phyloP scores from a whole-genome alignment of 2,797 vertebrate genomes.

The Alca torda region DNA sequence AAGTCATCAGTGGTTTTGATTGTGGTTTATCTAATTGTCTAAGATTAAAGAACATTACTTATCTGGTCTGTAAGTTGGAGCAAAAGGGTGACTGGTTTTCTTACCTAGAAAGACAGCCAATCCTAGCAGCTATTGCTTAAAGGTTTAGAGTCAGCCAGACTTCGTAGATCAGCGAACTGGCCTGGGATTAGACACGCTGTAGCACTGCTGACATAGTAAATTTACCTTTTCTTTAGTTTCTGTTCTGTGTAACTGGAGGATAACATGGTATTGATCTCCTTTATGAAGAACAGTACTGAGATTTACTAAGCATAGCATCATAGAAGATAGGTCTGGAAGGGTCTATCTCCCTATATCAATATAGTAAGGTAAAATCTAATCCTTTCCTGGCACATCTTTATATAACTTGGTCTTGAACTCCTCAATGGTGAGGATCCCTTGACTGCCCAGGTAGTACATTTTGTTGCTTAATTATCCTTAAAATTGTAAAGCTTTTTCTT shows the following conservation, averaged over 20 bases:
- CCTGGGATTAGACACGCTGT: neutral
- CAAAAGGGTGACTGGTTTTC: neutral
- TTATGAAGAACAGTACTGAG: neutral
- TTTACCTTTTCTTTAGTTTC: neutral
- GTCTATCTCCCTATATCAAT: neutral
- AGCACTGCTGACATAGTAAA: neutral
- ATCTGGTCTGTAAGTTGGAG: neutral
- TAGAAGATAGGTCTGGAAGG: neutral
- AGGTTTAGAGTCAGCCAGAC: neutral
- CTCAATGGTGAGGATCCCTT: neutral
- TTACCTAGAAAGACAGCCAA: neutral
- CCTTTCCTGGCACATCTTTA: neutral
- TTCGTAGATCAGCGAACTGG: neutral
- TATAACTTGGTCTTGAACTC: neutral
- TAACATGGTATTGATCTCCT: neutral
- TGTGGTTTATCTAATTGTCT: neutral
- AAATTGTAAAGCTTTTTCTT: neutral
- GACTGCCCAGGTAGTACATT: neutral
- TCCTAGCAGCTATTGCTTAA: neutral
- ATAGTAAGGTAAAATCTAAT: neutral
- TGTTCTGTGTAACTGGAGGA: neutral
- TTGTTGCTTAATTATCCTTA: neutral
- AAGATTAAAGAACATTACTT: neutral
- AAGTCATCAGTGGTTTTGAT: neutral
- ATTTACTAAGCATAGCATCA: neutral